These are phyloP conservation scores for Astropecten irregularis DNA, from an alignment of 53 echinoderm and acorn worm genomes.

Conservation along the genomic window DNA sequence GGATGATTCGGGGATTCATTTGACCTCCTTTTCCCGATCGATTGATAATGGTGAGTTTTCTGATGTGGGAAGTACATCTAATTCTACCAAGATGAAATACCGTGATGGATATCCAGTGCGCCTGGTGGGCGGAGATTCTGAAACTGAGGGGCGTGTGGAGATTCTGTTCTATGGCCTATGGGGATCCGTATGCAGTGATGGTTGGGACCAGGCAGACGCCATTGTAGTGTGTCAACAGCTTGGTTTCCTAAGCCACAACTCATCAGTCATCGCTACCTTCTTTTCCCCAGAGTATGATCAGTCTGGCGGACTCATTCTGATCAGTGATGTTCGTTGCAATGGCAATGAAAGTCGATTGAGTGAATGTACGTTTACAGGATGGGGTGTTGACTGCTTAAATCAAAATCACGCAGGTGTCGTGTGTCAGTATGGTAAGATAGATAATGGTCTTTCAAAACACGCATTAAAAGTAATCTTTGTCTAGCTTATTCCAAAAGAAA, in stretches of 20 bases:
- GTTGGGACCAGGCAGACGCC: background rate
- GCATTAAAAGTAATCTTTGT: too few species aligned
- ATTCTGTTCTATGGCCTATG: too few species aligned
- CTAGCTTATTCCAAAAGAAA: too few species aligned
- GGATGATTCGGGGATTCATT: too few species aligned
- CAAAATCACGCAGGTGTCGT: background rate
- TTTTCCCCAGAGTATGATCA: too few species aligned
- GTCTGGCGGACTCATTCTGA: background rate
- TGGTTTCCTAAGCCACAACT: background rate
- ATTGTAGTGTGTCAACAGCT: background rate
- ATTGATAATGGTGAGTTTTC: too few species aligned
- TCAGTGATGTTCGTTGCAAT: background rate
- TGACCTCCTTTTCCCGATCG: too few species aligned
- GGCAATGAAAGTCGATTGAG: background rate
- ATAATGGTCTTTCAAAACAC: too few species aligned
- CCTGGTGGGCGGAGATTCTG: background rate
- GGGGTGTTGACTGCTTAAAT: background rate
- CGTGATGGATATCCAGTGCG: background rate
- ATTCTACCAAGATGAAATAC: too few species aligned
- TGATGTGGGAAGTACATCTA: too few species aligned
- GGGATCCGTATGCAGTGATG: background rate
- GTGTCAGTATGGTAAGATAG: too few species aligned
- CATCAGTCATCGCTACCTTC: too few species aligned
- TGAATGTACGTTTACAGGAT: background rate
- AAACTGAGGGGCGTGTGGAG: background rate